These are phyloP conservation scores for Paramisgurnus dabryanus DNA, from an alignment of 2,113 vertebrate species.

Conservation along the genomic window DNA sequence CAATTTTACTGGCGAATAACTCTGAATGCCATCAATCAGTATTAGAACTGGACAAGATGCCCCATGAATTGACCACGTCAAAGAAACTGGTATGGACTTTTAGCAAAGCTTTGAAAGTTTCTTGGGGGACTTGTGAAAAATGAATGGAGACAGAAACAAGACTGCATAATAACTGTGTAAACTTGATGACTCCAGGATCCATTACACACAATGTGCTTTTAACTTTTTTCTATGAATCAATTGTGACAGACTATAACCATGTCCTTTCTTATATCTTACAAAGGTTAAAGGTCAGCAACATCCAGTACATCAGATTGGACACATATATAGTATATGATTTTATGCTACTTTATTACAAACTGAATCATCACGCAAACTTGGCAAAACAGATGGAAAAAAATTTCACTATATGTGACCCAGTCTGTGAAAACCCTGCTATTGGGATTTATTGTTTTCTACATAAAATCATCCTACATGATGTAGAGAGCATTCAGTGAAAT, in stretches of 20 bases:
- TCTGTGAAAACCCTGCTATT: too few species aligned
- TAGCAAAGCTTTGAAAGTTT: conserved; percentile 26
- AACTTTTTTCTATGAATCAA: too few species aligned
- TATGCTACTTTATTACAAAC: neutral
- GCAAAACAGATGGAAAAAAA: too few species aligned
- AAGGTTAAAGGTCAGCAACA: too few species aligned
- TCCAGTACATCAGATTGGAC: neutral
- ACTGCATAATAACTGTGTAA: neutral
- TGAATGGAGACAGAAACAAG: neutral
- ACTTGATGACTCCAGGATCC: neutral
- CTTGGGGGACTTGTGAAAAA: neutral
- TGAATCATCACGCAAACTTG: neutral
- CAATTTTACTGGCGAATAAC: conserved; percentile 56
- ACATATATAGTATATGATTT: neutral
- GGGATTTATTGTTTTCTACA: too few species aligned
- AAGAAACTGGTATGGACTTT: conserved; percentile 31
- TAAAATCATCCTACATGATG: too few species aligned
- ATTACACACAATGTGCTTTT: neutral
- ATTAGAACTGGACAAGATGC: conserved; percentile 38
- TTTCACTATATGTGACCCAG: too few species aligned
- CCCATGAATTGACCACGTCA: conserved; percentile 20
- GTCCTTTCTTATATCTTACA: too few species aligned
- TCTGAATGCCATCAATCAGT: conserved; percentile 53
- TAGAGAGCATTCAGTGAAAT: too few species aligned
- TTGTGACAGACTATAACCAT: too few species aligned